phyloP scores from a whole-genome alignment of 2,113 vertebrate genomes.

The Sander lucioperca region DNA sequence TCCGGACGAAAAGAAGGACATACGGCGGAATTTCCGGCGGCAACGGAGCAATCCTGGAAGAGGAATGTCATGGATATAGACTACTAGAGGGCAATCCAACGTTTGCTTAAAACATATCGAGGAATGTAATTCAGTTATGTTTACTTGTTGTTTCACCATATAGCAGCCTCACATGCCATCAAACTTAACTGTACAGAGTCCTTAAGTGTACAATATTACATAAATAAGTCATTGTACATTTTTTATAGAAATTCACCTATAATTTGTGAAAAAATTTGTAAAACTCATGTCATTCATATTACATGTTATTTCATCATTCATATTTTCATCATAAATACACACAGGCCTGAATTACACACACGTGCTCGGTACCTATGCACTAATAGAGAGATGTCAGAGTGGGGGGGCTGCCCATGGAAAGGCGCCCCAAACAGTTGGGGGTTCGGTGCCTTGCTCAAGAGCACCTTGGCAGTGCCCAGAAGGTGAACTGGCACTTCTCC shows the following conservation, averaged over 20 bases:
- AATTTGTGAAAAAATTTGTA: not conserved
- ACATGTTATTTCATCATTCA: not conserved
- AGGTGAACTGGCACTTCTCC: too few relatives aligned
- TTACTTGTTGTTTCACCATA: not conserved
- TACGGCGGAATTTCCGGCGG: too few relatives aligned
- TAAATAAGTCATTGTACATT: not conserved
- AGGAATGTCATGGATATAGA: too few relatives aligned
- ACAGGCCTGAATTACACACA: too few relatives aligned
- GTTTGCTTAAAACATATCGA: not conserved
- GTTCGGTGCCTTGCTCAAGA: too few relatives aligned
- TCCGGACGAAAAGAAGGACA: too few relatives aligned
- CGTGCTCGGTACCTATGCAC: fast-evolving
- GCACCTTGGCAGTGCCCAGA: too few relatives aligned
- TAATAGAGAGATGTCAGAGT: too few relatives aligned
- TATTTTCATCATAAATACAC: not conserved
- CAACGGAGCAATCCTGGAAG: too few relatives aligned
- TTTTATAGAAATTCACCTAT: not conserved
- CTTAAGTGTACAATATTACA: not conserved
- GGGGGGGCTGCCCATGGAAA: too few relatives aligned
- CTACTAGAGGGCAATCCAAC: constrained; percentile 59
- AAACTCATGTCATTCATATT: not conserved
- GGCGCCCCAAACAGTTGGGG: too few relatives aligned
- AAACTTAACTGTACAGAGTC: not conserved
- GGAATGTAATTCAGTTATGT: too few relatives aligned
- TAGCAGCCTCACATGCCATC: not conserved